These are phyloP conservation scores for Leuctra nigra DNA, from an alignment of 2,888 invertebrate genomes.

Conservation along the genomic window DNA sequence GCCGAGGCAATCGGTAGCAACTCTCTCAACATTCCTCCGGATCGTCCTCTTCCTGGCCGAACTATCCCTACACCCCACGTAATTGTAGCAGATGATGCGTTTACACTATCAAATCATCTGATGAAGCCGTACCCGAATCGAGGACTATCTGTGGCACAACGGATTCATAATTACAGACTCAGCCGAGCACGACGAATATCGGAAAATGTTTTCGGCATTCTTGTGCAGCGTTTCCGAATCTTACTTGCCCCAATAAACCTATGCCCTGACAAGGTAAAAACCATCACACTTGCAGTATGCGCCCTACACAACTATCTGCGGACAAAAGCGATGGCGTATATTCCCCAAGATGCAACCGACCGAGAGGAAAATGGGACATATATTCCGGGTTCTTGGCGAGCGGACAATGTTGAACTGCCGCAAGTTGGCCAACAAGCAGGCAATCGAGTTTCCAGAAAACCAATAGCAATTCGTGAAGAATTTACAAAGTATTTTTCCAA, in stretches of 20 bases:
- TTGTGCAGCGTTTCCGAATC: slow-evolving; percentile 27
- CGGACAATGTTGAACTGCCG: background rate
- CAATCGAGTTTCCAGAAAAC: background rate
- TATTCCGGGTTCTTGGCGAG: background rate
- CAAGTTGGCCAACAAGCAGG: background rate
- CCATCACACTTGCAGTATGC: too few relatives aligned
- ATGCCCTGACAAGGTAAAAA: slow-evolving; percentile 22
- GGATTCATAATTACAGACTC: slow-evolving; percentile 27
- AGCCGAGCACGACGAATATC: slow-evolving; percentile 23
- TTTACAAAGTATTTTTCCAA: too few relatives aligned
- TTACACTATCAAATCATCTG: slow-evolving; percentile 14
- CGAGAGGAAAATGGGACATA: background rate
- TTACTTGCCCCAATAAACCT: slow-evolving; percentile 27
- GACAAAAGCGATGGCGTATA: background rate
- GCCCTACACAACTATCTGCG: slow-evolving; percentile 25
- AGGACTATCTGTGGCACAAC: slow-evolving; percentile 20
- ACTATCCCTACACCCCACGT: slow-evolving; percentile 9
- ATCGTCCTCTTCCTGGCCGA: slow-evolving; percentile 13
- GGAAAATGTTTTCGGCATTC: slow-evolving; percentile 28
- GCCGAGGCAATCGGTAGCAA: slow-evolving; percentile 1
- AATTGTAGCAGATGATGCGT: slow-evolving; percentile 25
- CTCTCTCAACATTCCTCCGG: slow-evolving; percentile 16
- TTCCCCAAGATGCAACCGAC: background rate
- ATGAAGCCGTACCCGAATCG: slow-evolving; percentile 22
- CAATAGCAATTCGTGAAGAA: background rate